A percentile compares a stretch with the other conserved stretches of the same genome.
Conservation (phyloP, 2,888 invertebrate species). For the Eurois occulta region DNA sequence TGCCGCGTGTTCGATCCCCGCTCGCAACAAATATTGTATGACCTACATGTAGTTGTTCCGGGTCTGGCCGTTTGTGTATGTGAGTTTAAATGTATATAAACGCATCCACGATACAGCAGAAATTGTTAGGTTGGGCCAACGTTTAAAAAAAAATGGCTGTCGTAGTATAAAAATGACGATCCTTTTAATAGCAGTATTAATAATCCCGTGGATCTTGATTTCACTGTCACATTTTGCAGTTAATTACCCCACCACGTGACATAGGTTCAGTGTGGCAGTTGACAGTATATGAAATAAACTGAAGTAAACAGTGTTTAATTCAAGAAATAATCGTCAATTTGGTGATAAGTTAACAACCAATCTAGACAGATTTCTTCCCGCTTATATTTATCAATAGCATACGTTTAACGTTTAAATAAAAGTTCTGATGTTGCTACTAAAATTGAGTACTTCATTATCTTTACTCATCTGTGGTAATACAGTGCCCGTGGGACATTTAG, state of each 20-base stretch:
- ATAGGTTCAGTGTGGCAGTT: not conserved
- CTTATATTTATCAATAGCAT: not conserved
- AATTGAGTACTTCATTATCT: slow-evolving; percentile 11
- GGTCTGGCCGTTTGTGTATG: no score
- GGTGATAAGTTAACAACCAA: not conserved
- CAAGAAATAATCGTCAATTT: not conserved
- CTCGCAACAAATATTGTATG: not conserved
- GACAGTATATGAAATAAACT: not conserved
- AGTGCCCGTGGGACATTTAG: slow-evolving; percentile 23
- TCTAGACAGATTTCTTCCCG: not conserved
- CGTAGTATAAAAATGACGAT: not conserved
- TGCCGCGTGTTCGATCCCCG: no score
- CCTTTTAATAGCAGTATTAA: not conserved
- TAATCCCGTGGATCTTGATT: not conserved
- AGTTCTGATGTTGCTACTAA: not conserved
- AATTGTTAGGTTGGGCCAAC: no score
- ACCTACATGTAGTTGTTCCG: not conserved
- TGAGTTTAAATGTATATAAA: no score
- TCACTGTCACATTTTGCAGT: not conserved
- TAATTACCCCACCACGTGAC: not conserved
- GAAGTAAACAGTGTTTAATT: not conserved
- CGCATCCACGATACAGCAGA: no score
- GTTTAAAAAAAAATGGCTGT: no score
- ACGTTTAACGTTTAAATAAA: not conserved
- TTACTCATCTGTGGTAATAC: slow-evolving; percentile 5